Conservation (phyloP, 2,113 vertebrate genomes). For the Abramis brama region DNA sequence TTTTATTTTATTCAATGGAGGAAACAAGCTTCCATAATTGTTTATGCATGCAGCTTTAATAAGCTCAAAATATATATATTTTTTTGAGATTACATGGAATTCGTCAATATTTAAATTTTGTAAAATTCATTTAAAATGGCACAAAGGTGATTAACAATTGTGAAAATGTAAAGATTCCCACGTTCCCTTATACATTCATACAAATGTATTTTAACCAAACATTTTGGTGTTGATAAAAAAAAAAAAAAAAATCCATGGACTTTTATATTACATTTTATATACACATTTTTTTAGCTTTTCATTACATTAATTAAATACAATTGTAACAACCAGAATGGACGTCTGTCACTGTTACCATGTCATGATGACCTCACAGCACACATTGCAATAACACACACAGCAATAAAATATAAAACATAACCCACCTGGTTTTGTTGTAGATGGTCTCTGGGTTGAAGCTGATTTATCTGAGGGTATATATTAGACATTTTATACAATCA, state of each 20-base stretch:
- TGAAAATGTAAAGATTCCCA: not conserved
- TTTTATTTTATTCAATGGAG: too few species aligned
- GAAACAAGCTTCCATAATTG: too few species aligned
- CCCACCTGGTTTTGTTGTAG: conserved; percentile 31
- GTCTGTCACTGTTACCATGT: not conserved
- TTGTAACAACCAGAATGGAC: not conserved
- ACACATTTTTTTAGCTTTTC: not conserved
- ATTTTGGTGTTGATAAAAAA: not conserved
- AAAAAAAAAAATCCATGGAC: too few species aligned
- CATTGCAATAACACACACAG: not conserved
- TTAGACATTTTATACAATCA: not conserved
- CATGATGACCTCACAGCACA: not conserved
- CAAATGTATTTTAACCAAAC: not conserved
- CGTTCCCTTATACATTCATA: not conserved
- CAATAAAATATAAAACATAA: conserved; percentile 3
- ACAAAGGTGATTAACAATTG: not conserved
- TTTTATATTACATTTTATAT: not conserved
- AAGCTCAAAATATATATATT: too few species aligned
- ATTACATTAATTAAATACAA: not conserved
- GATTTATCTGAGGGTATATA: conserved; percentile 8
- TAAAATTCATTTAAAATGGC: not conserved
- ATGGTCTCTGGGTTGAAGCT: not conserved
- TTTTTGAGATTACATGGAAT: too few species aligned
- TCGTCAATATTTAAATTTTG: too few species aligned
- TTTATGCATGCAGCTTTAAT: not conserved